A percentile compares a stretch with the other conserved stretches of the same genome.
phyloP scores from a whole-genome alignment of 64 coral and sea anemone genomes.

The Porites australiensis region DNA sequence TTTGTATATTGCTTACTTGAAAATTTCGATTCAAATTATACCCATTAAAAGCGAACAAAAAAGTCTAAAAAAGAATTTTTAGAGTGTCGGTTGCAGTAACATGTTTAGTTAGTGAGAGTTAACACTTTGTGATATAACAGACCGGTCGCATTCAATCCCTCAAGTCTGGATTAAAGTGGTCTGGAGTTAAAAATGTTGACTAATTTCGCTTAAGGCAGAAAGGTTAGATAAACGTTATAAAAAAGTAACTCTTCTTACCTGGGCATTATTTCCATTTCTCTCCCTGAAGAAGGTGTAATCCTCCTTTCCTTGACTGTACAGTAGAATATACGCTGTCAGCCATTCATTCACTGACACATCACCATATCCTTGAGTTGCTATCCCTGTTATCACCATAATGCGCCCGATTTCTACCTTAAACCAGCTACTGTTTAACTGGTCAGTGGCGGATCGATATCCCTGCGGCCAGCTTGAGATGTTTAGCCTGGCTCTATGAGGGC shows the following conservation, averaged over 20 bases:
- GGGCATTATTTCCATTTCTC: background rate
- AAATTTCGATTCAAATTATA: too few species aligned
- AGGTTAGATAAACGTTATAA: background rate
- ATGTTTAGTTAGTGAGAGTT: too few species aligned
- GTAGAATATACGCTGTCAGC: conserved; percentile 3
- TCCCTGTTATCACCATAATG: conserved; percentile 28
- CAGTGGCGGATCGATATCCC: conserved; percentile 16
- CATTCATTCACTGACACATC: conserved; percentile 30
- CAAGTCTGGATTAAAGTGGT: too few species aligned
- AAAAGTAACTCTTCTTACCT: background rate
- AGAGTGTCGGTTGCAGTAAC: too few species aligned
- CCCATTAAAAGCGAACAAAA: too few species aligned
- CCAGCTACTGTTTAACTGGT: background rate
- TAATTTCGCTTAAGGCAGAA: too few species aligned
- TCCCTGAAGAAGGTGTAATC: background rate
- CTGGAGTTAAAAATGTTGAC: too few species aligned
- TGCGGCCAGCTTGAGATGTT: conserved; percentile 10
- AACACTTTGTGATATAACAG: too few species aligned
- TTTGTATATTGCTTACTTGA: too few species aligned
- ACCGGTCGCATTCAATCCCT: too few species aligned
- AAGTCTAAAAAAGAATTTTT: too few species aligned
- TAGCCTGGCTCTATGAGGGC: conserved; percentile 31
- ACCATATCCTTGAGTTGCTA: conserved; percentile 68
- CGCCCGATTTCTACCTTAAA: conserved; percentile 39
- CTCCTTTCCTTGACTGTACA: conserved; percentile 14